Evolutionary conservation across 2,888 invertebrate genomes (phyloP), one percentile per base, ranked within the genome.

Genomic region (Ptilodon capucinus): DNA sequence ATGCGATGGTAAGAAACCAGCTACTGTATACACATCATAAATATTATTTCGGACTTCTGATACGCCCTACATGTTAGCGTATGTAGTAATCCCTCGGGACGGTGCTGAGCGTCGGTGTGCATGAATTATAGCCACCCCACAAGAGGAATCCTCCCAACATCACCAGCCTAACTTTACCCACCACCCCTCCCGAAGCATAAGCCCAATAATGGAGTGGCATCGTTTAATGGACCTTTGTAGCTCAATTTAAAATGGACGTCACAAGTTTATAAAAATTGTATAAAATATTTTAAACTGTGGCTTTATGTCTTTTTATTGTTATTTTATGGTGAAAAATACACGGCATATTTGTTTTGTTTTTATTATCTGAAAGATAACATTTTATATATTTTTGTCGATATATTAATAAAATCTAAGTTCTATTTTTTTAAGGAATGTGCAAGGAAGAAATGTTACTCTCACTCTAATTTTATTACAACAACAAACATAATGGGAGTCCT

Each of bases 71-170:
- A n/a, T n/a, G n/a, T n/a, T n/a, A n/a, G n/a, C n/a, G n/a, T n/a
- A n/a, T 58, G 48, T 47, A 45, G 17, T 35, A 45, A 49, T 63
- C 77, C 65, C 70, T 36, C 25, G 71, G 70, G 78, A 65, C 46
- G 53, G 35, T 51, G 49, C 46, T 54, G 56, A 60, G 58, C 62
- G 60, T 65, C 66, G 54, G 62, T 44, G 57, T 66, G 60, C 61
- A 76, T 82, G 79, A 81, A 76, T 71, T 74, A 77, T 76, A 68
- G 62, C 63, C 43, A 42, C 61, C 64, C 65, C 61, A 63, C 61
- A 66, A 68, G 64, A 61, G 68, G 59, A 66, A 57, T 65, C 66
- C 64, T 63, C 61, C 58, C 64, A 61, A 52, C 66, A 54, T 51
- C 7, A 51, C 77, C 76, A 76, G 54, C 54, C 46, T 61, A 57